Base-by-base conservation (phyloP, 2,888 invertebrate genomes). In the Mythimna albipuncta region DNA sequence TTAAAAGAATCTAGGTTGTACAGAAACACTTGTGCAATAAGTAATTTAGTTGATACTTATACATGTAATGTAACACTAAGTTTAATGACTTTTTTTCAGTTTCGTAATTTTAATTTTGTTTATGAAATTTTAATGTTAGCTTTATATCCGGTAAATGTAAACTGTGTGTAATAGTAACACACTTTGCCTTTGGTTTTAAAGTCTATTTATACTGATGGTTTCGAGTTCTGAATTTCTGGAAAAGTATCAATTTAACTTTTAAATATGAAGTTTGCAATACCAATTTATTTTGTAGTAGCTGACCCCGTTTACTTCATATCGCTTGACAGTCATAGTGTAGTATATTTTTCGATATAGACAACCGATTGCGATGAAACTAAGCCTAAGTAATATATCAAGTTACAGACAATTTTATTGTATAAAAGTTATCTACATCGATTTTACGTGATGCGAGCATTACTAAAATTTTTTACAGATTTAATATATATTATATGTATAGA, bases 1-100 rank as follows among this genome's bases (percentile, higher is more conserved):
- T 75, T 44, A 11, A 50, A 65, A 69, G 64, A 63, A 81, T 84
- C 63, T 81, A 66, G 82, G 84, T 69, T 76, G 64, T 54, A 54
- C 50, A 62, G 66, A 68, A 69, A 66, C 64, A 81, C 59, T 81
- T 73, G 66, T 68, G 66, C 61, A 72, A 80, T 66, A 63, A 52
- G 61, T 79, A 66, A 79, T 83, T 79, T 54, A 58, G 50, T 13
- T 54, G 35, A 13, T 50, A 41, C 47, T 58, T 54, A 59, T 57
- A 79, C 54, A 38, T 55, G 44, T 64, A 57, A 70, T 66, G 47
- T 57, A 55, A 69, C 47, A 38, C 11, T 44, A 16, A 65, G n/a
- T 63, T 50, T 83, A 79, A 79, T 83, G 19, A 44, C 21, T 54
- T 35, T 38, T 64, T 55, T 55, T 38, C 19, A 19, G 50, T 66